These are phyloP conservation scores for Diabrotica undecimpunctata DNA, from an alignment of 1,140 invertebrate genomes.

Conservation along the genomic window DNA sequence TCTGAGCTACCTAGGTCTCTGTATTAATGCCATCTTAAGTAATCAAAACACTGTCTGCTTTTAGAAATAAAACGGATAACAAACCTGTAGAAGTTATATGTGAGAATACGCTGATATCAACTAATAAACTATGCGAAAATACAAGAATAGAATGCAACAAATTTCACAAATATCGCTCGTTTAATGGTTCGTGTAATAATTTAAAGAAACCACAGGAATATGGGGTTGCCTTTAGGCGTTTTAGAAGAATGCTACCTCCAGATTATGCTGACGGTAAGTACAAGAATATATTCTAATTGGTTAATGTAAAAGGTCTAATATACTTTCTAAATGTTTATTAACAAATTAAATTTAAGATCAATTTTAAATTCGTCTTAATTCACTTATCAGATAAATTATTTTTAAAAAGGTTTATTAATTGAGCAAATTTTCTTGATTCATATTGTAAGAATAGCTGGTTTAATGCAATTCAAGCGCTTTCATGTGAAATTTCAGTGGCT, in stretches of 20 bases:
- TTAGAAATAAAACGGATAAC: not conserved
- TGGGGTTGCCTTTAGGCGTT: conserved; percentile 73
- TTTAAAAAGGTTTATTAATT: not conserved
- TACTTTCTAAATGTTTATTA: not conserved
- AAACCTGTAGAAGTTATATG: conserved; percentile 2
- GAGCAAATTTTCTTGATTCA: too few relatives aligned
- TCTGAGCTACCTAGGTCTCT: too few relatives aligned
- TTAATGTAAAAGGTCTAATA: too few relatives aligned
- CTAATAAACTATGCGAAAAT: conserved; percentile 7
- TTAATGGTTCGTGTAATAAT: conserved; percentile 83
- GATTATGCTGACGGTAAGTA: conserved; percentile 70
- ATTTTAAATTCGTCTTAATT: not conserved
- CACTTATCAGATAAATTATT: not conserved
- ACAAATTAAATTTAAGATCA: not conserved
- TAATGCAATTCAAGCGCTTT: too few relatives aligned
- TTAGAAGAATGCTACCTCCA: conserved; percentile 68
- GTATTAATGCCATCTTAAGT: too few relatives aligned
- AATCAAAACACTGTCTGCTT: not conserved
- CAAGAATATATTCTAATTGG: not conserved
- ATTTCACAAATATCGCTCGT: conserved; percentile 57
- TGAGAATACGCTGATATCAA: not conserved
- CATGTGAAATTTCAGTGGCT: too few relatives aligned
- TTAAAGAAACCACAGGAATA: conserved; percentile 58
- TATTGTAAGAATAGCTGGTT: too few relatives aligned
- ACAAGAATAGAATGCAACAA: conserved; percentile 18